These are phyloP conservation scores for Acutogordius australiensis DNA, from an alignment of 2,888 invertebrate genomes.

Conservation along the genomic window DNA sequence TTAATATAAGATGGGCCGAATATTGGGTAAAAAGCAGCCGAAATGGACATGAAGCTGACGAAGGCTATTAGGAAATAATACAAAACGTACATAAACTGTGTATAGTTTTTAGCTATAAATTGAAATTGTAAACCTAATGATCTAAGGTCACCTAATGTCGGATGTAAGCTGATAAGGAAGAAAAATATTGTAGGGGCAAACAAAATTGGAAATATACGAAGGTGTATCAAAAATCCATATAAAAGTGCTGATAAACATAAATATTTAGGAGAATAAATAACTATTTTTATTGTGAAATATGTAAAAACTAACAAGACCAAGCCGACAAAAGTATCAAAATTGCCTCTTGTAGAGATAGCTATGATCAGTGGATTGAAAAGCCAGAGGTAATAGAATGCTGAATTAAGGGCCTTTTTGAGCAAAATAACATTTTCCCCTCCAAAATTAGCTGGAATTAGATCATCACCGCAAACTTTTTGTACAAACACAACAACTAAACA, in stretches of 20 bases:
- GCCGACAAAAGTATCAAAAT: background rate
- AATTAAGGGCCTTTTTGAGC: background rate
- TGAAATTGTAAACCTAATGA: too few relatives aligned
- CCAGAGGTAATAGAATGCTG: background rate
- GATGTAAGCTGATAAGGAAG: background rate
- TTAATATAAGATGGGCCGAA: background rate
- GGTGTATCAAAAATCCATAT: background rate
- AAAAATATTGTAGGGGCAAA: background rate
- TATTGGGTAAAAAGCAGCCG: background rate
- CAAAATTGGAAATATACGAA: background rate
- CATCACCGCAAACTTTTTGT: background rate
- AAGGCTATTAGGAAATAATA: background rate
- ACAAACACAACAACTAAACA: background rate
- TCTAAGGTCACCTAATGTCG: background rate
- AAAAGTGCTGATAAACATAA: background rate
- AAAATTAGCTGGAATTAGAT: too few relatives aligned
- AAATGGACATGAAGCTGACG: background rate
- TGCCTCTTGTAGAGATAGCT: background rate
- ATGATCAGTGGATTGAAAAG: background rate
- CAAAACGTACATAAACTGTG: too few relatives aligned
- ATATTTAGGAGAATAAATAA: background rate
- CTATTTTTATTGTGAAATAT: background rate
- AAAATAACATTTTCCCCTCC: too few relatives aligned
- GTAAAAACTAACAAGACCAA: background rate
- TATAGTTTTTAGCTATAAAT: too few relatives aligned